Conservation (phyloP, 2,113 vertebrate species). For the Sialia sialis region DNA sequence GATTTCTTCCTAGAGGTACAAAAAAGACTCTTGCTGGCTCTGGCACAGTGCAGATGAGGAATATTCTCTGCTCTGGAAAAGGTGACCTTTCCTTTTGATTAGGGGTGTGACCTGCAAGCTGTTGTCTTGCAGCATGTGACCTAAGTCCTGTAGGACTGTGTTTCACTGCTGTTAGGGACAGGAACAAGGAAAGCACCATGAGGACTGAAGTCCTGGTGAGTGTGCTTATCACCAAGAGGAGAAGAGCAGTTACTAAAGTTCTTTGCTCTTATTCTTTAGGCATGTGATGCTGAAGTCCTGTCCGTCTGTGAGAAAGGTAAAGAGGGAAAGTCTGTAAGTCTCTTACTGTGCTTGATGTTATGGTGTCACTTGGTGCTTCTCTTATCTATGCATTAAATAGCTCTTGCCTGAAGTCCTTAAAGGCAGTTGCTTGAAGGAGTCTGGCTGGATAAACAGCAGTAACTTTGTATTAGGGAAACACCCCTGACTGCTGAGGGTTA, state of each 20-base stretch:
- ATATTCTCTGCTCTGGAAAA: neutral
- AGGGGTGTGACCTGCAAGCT: neutral
- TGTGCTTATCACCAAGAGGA: neutral
- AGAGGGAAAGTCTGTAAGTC: neutral
- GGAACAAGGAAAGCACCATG: neutral
- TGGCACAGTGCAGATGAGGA: neutral
- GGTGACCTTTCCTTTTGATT: neutral
- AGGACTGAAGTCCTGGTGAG: neutral
- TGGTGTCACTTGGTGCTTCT: neutral
- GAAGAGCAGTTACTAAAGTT: neutral
- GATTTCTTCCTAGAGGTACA: neutral
- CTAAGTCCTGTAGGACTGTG: neutral
- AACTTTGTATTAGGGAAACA: neutral
- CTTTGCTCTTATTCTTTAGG: conserved; percentile 36
- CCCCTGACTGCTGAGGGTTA: neutral
- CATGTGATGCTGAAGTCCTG: conserved; percentile 63
- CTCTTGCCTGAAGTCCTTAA: neutral
- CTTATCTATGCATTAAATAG: neutral
- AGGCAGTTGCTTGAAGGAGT: neutral
- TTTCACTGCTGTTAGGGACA: neutral
- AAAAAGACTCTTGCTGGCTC: neutral
- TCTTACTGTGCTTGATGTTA: neutral
- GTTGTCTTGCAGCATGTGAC: neutral
- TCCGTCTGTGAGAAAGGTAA: conserved; percentile 67
- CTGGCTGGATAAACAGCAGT: neutral